Conservation (phyloP, 2,888 invertebrate species). For the Polydrusus cervinus region DNA sequence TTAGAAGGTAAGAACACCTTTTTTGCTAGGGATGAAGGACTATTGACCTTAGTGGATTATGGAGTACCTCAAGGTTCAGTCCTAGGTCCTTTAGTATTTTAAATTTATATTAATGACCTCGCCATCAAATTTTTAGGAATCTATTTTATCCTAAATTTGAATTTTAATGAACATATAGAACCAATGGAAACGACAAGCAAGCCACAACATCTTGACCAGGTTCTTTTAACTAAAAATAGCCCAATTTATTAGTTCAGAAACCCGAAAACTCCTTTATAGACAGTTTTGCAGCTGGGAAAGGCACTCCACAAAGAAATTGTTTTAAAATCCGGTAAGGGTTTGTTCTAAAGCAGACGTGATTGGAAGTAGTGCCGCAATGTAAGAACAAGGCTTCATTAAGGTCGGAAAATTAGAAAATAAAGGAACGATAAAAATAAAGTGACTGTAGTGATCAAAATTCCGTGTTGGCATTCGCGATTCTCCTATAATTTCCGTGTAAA, state of each 20-base stretch:
- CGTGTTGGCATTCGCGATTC: conserved; percentile 2
- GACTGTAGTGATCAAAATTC: conserved; percentile 47
- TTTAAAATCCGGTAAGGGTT: conserved; percentile 45
- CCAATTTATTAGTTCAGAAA: neutral
- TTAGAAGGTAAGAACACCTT: too few species aligned
- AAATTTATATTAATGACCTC: too few species aligned
- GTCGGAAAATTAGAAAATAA: conserved; percentile 50
- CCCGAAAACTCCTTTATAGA: conserved; percentile 18
- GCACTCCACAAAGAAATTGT: conserved; percentile 28
- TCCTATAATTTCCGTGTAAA: neutral
- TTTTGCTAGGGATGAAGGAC: too few species aligned
- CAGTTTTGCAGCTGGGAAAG: conserved; percentile 21
- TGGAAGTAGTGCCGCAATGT: conserved; percentile 44
- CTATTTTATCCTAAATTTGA: too few species aligned
- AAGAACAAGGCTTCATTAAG: conserved; percentile 48
- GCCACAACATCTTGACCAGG: too few species aligned
- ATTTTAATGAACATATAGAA: too few species aligned
- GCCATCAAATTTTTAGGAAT: too few species aligned
- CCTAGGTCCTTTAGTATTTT: too few species aligned
- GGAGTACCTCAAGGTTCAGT: too few species aligned
- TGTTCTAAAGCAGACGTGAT: conserved; percentile 47
- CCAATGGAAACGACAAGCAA: too few species aligned
- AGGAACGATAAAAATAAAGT: conserved; percentile 48
- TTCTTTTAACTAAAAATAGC: too few species aligned
- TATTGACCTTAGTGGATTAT: too few species aligned